phyloP scores from a whole-genome alignment of 2,797 vertebrate species.

The Catostomus latipinnis region DNA sequence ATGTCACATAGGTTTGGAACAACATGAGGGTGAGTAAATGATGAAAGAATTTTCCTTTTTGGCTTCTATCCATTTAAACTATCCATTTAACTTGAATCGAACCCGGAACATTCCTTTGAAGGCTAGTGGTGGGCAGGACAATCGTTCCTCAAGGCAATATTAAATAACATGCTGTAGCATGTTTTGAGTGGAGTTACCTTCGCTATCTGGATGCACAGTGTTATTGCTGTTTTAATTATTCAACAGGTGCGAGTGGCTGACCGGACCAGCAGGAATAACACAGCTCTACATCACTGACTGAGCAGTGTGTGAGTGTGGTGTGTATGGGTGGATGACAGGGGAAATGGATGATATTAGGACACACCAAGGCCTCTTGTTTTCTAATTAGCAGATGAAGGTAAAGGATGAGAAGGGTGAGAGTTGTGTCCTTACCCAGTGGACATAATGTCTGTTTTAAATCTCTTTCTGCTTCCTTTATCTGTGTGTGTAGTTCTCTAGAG shows the following conservation, averaged over 20 bases:
- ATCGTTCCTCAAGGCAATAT: background rate
- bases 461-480: background rate
- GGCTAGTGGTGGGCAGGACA: too few species aligned
- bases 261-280: constrained; percentile 62
- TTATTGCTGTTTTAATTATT: constrained; percentile 78
- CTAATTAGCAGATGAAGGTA: constrained; percentile 18
- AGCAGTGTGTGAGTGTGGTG: background rate
- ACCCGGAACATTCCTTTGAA: too few species aligned
- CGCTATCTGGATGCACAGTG: constrained; percentile 6
- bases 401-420: background rate
- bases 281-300: constrained; percentile 44
- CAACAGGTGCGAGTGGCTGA: constrained; percentile 79
- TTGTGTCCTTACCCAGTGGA: background rate
- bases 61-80: too few species aligned
- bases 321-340: background rate
- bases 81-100: too few species aligned
- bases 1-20: too few species aligned
- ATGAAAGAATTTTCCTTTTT: too few species aligned
- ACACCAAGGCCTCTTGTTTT: constrained; percentile 5
- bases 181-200: constrained; percentile 2
- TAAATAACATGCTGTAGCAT: background rate
- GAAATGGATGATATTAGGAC: background rate
- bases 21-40: too few species aligned
- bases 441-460: background rate
- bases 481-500: background rate